A percentile compares a stretch with the other conserved stretches of the same genome.
phyloP scores from a whole-genome alignment of 2,797 vertebrate genomes.

The Hoplostethus mediterraneus region DNA sequence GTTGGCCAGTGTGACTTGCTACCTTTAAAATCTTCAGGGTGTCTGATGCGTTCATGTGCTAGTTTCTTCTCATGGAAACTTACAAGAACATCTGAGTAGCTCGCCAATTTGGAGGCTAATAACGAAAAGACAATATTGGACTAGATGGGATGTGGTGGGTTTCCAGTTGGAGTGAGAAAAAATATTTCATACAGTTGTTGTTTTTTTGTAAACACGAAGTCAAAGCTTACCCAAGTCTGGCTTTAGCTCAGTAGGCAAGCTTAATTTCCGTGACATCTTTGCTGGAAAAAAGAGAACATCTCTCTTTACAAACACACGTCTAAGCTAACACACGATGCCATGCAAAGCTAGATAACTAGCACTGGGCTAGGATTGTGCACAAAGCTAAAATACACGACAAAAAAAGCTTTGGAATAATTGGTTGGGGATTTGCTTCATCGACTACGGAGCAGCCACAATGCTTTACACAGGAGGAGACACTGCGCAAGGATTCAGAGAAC shows the following conservation, averaged over 20 bases:
- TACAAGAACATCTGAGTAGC: conserved; percentile 59
- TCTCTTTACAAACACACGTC: conserved; percentile 88
- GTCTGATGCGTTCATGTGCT: conserved; percentile 43
- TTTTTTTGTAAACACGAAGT: conserved; percentile 82
- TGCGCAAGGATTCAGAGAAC: conserved; percentile 50
- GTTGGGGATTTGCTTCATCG: conserved; percentile 30
- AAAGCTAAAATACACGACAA: conserved; percentile 53
- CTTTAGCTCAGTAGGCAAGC: conserved; percentile 99
- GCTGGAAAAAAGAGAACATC: conserved; percentile 98
- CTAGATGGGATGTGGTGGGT: conserved; percentile 69
- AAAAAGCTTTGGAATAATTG: conserved; percentile 53
- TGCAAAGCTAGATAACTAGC: conserved; percentile 78
- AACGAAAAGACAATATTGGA: conserved; percentile 64
- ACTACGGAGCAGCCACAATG: conserved; percentile 57
- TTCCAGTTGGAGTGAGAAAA: conserved; percentile 64
- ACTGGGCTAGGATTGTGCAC: conserved; percentile 63
- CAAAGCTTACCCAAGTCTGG: conserved; percentile 98
- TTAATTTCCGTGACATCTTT: conserved; percentile 99
- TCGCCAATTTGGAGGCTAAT: conserved; percentile 72
- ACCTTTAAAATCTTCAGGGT: background rate
- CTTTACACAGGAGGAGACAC: conserved; percentile 53
- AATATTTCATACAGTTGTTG: conserved; percentile 66
- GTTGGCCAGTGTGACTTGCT: background rate
- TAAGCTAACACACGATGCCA: conserved; percentile 81
- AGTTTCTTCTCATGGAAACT: conserved; percentile 75